Evolutionary conservation across 1,140 invertebrate species (phyloP).

Genomic region (Phocides pigmalion): DNA sequence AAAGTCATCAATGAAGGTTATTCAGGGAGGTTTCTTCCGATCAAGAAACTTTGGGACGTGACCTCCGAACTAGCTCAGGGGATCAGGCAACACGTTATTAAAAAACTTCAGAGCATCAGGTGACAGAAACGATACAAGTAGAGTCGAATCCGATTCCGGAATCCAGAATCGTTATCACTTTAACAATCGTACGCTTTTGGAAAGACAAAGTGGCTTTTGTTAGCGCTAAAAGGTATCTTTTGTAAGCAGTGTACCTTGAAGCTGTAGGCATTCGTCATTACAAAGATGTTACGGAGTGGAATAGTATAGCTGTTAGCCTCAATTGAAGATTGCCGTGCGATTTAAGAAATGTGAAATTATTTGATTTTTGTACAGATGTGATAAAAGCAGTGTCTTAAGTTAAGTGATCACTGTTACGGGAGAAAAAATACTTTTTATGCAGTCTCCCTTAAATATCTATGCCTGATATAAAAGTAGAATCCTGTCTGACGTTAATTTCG

Average conservation of each 20-base stretch:
- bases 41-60: constrained; percentile 29
- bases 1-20: constrained; percentile 24
- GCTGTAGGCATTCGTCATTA: constrained; percentile 11
- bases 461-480: too few species aligned
- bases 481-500: too few species aligned
- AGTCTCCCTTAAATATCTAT: too few species aligned
- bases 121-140: constrained; percentile 18
- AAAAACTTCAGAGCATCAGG: constrained; percentile 31
- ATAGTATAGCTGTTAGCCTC: too few species aligned
- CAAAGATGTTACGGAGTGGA: background rate
- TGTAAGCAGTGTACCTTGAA: constrained; percentile 13
- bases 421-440: too few species aligned
- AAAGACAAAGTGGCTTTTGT: constrained; percentile 29
- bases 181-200: constrained; percentile 9
- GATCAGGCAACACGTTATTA: constrained; percentile 24
- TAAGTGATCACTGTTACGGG: too few species aligned
- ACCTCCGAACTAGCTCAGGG: constrained; percentile 7
- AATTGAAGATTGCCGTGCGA: background rate
- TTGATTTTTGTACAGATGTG: too few species aligned
- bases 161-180: constrained; percentile 13
- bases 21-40: constrained; percentile 12
- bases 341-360: too few species aligned
- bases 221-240: constrained; percentile 19
- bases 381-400: too few species aligned
- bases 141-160: background rate